Evolutionary conservation across 1,140 invertebrate species (phyloP).

Genomic region (Pogonognathellus flavescens): DNA sequence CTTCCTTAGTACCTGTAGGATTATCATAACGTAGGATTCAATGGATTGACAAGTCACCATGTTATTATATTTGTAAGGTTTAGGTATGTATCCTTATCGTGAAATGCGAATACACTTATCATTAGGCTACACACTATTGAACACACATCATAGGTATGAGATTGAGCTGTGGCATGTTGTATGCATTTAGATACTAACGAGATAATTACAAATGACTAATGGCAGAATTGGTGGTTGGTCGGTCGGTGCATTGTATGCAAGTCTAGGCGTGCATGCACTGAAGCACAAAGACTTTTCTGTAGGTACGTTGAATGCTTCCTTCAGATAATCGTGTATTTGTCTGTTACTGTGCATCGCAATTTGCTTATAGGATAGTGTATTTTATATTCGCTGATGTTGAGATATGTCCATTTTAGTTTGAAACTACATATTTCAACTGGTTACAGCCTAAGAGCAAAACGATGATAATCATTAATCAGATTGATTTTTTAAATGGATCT

Average conservation of each 20-base stretch:
- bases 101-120: too few species aligned
- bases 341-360: background rate
- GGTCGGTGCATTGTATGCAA: background rate
- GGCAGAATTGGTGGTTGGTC: background rate
- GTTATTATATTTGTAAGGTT: too few species aligned
- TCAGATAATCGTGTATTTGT: background rate
- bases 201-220: constrained; percentile 20
- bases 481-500: constrained; percentile 31
- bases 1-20: background rate
- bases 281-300: background rate
- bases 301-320: background rate
- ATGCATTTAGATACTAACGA: background rate
- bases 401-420: constrained; percentile 15
- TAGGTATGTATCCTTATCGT: too few species aligned
- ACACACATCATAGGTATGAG: too few species aligned
- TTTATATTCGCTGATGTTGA: constrained; percentile 17
- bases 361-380: background rate
- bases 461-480: constrained; percentile 43
- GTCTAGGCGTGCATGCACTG: background rate
- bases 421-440: constrained; percentile 7
- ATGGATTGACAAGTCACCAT: background rate
- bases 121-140: too few species aligned
- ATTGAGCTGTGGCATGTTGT: background rate
- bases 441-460: background rate
- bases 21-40: background rate